These are phyloP conservation scores for Erannis defoliaria DNA, from an alignment of 2,888 invertebrate species.

Conservation along the genomic window DNA sequence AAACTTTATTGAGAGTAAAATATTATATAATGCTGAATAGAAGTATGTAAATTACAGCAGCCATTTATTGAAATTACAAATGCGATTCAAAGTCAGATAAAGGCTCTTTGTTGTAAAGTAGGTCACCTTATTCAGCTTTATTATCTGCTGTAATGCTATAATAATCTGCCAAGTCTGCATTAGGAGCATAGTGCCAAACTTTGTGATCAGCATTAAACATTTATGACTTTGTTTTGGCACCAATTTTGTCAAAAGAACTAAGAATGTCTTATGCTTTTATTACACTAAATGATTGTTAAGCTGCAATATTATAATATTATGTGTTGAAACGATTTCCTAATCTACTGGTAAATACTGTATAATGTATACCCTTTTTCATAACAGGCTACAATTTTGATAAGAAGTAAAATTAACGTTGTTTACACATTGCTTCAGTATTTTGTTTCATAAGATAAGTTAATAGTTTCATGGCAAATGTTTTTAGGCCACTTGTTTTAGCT, in stretches of 20 bases:
- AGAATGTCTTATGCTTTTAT: neutral
- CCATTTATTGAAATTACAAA: slow-evolving; percentile 17
- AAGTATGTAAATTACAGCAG: slow-evolving; percentile 13
- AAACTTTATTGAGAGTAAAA: neutral
- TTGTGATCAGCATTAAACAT: slow-evolving; percentile 37
- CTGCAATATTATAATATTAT: neutral
- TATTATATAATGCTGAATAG: slow-evolving; percentile 1
- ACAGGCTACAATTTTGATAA: slow-evolving; percentile 11
- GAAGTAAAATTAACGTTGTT: slow-evolving; percentile 11
- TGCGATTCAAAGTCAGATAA: slow-evolving; percentile 17
- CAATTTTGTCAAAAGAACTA: slow-evolving; percentile 19
- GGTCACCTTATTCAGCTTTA: slow-evolving; percentile 43
- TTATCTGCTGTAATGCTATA: slow-evolving; percentile 42
- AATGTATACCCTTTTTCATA: neutral
- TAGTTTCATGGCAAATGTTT: slow-evolving; percentile 1
- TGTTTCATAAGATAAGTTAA: slow-evolving; percentile 13
- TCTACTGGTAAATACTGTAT: slow-evolving; percentile 1
- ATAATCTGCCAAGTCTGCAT: slow-evolving; percentile 47
- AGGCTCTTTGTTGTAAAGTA: slow-evolving; percentile 51
- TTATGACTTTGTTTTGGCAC: slow-evolving; percentile 43
- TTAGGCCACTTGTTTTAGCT: neutral
- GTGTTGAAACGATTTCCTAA: neutral
- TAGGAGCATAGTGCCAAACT: slow-evolving; percentile 46
- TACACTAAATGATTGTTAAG: slow-evolving; percentile 10
- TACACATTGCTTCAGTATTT: slow-evolving; percentile 12